Evolutionary conservation across 2,888 invertebrate genomes (phyloP), one percentile per base, ranked within the genome.

Genomic region (Elysia crispata): DNA sequence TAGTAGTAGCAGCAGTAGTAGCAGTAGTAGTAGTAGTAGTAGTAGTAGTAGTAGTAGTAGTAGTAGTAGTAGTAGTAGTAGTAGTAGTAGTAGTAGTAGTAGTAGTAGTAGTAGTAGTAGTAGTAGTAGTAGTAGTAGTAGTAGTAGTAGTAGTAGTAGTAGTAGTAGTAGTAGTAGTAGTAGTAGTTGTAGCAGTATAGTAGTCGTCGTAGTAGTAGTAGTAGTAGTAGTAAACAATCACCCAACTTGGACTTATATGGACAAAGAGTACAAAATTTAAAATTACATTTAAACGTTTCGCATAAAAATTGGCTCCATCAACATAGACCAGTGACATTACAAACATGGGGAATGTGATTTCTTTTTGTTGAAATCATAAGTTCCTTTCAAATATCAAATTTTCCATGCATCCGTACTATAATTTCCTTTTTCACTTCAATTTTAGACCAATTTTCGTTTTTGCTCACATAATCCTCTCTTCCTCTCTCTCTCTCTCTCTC

Each of bases 21-120:
- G 49, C 49, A 72, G 49, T 72, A 72, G 49, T 72, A 72, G 49
- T 72, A 72, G 49, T 72, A 72, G 49, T 72, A 72, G 49, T 49
- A 72, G 49, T 49, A 72, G 49, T 72, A 54, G 18, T 54, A 54
- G 18, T 54, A 54, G 18, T 54, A 54, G 18, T 54, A 54, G 18
- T 54, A 54, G 18, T 54, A 54, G 18, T 54, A 54, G 18, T 54
- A 54, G 18, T 54, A 54, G 18, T 54, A 54, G 18, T 54, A 54
- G 18, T 54, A 54, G 18, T 54, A 54, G 18, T 54, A 54, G 18
- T 54, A 54, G 18, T 54, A 54, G 18, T 54, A 54, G 18, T 54
- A 54, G 18, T 18, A 54, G 18, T 54, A 54, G 18, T 54, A 54
- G 18, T 54, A 54, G 18, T 54, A 54, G 18, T 54, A 54, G 18